Evolutionary conservation across 2,888 invertebrate genomes (phyloP).

Genomic region (Drosophila affinis): DNA sequence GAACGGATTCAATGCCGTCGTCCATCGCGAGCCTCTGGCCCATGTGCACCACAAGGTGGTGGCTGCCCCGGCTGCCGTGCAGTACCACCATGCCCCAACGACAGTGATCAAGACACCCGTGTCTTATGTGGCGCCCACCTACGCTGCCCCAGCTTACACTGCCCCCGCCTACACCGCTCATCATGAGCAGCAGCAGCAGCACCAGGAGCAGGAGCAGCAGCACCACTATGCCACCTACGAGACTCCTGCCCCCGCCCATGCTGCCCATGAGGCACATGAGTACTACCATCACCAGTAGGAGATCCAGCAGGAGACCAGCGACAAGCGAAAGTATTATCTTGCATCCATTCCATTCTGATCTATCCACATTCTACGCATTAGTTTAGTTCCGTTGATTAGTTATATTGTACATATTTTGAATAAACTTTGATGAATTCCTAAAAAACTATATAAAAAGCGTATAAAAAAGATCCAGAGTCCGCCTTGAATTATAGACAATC

Average conservation of each 20-base stretch:
- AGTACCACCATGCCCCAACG: slow-evolving; percentile 68
- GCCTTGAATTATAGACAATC: too few relatives aligned
- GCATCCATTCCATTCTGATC: slow-evolving; percentile 48
- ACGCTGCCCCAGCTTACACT: slow-evolving; percentile 43
- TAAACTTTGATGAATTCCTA: slow-evolving; percentile 10
- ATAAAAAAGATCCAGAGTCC: too few relatives aligned
- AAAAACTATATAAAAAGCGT: background rate
- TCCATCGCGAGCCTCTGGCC: slow-evolving; percentile 78
- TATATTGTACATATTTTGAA: slow-evolving; percentile 63
- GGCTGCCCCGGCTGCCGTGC: slow-evolving; percentile 57
- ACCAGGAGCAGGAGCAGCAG: slow-evolving; percentile 52
- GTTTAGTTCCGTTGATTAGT: slow-evolving; percentile 60
- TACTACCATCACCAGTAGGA: slow-evolving; percentile 73
- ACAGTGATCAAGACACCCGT: slow-evolving; percentile 58
- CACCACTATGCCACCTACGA: slow-evolving; percentile 70
- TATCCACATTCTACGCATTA: slow-evolving; percentile 37
- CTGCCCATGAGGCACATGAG: slow-evolving; percentile 65
- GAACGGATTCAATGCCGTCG: slow-evolving; percentile 83
- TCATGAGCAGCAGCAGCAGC: slow-evolving; percentile 56
- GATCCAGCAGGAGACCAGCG: slow-evolving; percentile 4
- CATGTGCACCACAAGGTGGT: slow-evolving; percentile 68
- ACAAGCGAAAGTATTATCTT: slow-evolving; percentile 56
- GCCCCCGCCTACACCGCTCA: slow-evolving; percentile 55
- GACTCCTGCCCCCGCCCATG: slow-evolving; percentile 56
- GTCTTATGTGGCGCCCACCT: slow-evolving; percentile 58